phyloP scores from a whole-genome alignment of 2,797 vertebrate species.

The Garrulus glandarius region DNA sequence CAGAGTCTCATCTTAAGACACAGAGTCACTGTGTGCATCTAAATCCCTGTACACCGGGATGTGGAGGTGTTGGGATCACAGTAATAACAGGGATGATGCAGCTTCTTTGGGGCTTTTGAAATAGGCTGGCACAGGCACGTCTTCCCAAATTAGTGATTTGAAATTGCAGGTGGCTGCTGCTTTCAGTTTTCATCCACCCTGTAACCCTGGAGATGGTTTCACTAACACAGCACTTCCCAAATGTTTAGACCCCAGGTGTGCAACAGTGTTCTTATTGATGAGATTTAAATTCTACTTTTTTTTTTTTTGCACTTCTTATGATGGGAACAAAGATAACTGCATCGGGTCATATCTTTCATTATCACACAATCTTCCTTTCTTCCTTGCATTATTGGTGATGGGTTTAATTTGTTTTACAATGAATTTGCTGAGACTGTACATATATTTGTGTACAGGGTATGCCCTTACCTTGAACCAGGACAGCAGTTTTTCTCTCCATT shows the following conservation, averaged over 20 bases:
- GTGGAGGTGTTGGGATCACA: not conserved
- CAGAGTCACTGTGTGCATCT: not conserved
- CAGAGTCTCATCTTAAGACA: slow-evolving; percentile 24
- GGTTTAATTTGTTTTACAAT: not conserved
- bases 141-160: not conserved
- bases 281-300: slow-evolving; percentile 6
- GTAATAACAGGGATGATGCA: not conserved
- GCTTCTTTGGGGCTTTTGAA: not conserved
- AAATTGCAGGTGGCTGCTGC: slow-evolving; percentile 37
- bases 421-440: not conserved
- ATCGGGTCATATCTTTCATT: not conserved
- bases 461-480: not conserved
- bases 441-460: not conserved
- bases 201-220: slow-evolving; percentile 8
- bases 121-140: not conserved
- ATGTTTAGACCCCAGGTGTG: slow-evolving; percentile 51
- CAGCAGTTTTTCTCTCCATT: not conserved
- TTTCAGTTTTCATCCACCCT: not conserved
- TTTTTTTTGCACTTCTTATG: not conserved
- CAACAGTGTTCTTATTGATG: not conserved
- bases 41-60: not conserved
- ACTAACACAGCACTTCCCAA: slow-evolving; percentile 25
- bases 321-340: not conserved
- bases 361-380: not conserved
- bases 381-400: not conserved